These are phyloP conservation scores for Wiebesia pumilae DNA, from an alignment of 1,140 invertebrate species.

Conservation along the genomic window DNA sequence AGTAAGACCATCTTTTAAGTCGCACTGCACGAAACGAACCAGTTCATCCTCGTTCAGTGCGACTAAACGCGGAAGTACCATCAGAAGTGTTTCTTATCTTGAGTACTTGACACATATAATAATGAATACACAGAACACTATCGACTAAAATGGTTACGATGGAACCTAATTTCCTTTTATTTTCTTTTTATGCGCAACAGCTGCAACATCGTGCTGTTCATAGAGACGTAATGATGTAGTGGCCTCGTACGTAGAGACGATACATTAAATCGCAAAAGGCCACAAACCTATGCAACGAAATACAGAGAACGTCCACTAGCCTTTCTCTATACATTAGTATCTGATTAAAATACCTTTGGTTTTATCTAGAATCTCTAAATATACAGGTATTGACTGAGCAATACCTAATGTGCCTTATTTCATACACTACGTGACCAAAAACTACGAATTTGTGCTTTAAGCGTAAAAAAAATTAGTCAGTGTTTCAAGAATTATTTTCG, in stretches of 20 bases:
- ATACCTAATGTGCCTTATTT: background rate
- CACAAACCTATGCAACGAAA: background rate
- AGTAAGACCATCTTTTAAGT: background rate
- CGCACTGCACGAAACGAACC: background rate
- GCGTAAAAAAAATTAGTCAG: too few species aligned
- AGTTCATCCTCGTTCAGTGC: background rate
- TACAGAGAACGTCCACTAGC: background rate
- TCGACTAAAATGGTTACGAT: background rate
- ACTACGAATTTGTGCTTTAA: background rate
- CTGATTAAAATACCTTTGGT: background rate
- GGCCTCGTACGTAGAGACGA: background rate
- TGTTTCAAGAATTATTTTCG: too few species aligned
- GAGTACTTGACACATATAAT: constrained; percentile 32
- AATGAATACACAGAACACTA: background rate
- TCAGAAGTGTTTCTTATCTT: constrained; percentile 27
- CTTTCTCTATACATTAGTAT: background rate
- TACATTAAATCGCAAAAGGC: background rate
- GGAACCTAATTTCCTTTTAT: background rate
- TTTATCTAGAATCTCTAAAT: background rate
- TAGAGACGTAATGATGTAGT: background rate
- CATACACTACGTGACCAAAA: background rate
- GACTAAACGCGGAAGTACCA: constrained; percentile 17
- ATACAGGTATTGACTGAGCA: background rate
- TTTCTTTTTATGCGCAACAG: constrained; percentile 2
- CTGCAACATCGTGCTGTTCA: background rate